phyloP scores from a whole-genome alignment of 2,113 vertebrate genomes.

The Corvus moneduloides region DNA sequence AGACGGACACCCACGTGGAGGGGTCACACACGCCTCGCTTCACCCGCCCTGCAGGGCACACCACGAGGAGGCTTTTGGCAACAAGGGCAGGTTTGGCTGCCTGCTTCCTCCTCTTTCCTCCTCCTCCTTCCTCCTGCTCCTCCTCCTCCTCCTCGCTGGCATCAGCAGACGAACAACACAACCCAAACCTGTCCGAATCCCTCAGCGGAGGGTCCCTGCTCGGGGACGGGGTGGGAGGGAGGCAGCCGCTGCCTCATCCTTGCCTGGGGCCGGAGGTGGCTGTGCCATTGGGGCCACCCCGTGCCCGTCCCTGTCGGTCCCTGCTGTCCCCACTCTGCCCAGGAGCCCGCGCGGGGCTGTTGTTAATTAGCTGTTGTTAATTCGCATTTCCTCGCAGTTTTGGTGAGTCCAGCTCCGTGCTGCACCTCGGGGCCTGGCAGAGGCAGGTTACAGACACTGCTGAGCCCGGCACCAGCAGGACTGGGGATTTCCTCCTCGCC shows the following conservation, averaged over 20 bases:
- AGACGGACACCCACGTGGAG: background rate
- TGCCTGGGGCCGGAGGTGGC: fast-evolving
- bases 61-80: background rate
- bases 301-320: background rate
- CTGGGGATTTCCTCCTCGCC: background rate
- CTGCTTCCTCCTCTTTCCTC: background rate
- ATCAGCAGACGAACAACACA: fast-evolving
- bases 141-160: background rate
- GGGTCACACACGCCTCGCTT: background rate
- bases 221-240: background rate
- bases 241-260: background rate
- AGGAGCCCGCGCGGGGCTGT: fast-evolving
- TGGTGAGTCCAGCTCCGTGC: background rate
- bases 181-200: background rate
- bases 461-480: background rate
- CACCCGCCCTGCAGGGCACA: background rate
- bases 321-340: background rate
- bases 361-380: background rate
- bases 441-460: background rate
- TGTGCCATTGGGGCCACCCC: background rate
- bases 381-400: background rate
- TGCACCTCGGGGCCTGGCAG: background rate
- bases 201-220: background rate
- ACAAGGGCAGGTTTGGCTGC: background rate
- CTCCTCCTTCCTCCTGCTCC: background rate